Evolutionary conservation across 2,797 vertebrate species (phyloP), one percentile per base, ranked within the genome.

Genomic region (Alectoris magna): DNA sequence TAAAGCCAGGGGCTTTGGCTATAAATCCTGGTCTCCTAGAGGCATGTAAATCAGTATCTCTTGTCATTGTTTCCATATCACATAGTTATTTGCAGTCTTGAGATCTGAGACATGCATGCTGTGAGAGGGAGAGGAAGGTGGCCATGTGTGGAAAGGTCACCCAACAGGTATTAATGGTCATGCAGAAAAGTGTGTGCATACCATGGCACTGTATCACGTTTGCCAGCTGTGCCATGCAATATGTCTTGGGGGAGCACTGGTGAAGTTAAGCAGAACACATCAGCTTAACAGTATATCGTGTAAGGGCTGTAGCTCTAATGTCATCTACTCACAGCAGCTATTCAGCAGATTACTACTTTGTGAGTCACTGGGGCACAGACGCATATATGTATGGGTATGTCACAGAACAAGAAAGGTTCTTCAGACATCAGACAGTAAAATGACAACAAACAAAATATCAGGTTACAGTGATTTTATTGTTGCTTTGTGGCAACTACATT

Each of bases 21-120:
- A 63, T 76, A 91, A 92, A 91, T 73, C 41, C n/a, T 43, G 14
- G 3, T 49, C 27, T 92, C 84, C 60, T 76, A 51, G 36, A 74
- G 49, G 10, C 43, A 36, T 13, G 38, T 18, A 81, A 17, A 17
- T 82, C 72, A 43, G 39, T 36, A 82, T 14, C 12, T 73, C 31
- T 56, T 39, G 46, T 59, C 64, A 13, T 22, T 75, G 21, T n/a
- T 85, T 91, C 75, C 87, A 64, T 53, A 87, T 63, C 56, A 38
- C 29, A 38, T 63, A 36, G 22, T 58, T 75, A 14, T 1, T 11
- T 27, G 51, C 8, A 11, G 5, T 55, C 55, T 17, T 4, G 60
- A 84, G 15, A 22, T 9, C 75, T 0, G 1, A 70, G 60, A 79
- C 9, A 8, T 43, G 6, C 23, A 4, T 0, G 2, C 39, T 18